Evolutionary conservation across 1,140 invertebrate genomes (phyloP).

Genomic region (Cydia strobilella): DNA sequence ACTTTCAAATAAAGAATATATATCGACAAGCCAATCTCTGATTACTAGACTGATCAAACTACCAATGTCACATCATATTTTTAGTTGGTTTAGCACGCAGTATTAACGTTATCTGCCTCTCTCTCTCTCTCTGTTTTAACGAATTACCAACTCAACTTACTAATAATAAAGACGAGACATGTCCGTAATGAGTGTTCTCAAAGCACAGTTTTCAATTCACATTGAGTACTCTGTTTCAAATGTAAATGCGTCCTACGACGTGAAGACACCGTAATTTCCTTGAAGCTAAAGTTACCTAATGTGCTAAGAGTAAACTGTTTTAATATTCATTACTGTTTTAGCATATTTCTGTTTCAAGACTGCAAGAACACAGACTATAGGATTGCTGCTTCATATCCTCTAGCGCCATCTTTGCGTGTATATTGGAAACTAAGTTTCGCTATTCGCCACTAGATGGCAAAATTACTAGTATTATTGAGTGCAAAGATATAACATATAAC

Average conservation of each 20-base stretch:
- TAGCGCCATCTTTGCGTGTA: conserved; percentile 45
- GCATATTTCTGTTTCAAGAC: conserved; percentile 6
- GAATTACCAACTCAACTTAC: too few species aligned
- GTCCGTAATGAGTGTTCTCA: conserved; percentile 28
- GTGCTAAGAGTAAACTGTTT: conserved; percentile 42
- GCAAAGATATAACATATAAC: too few species aligned
- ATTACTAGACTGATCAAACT: too few species aligned
- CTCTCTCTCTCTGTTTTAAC: too few species aligned
- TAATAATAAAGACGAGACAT: neutral
- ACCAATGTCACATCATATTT: too few species aligned
- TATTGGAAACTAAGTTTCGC: conserved; percentile 1
- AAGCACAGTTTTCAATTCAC: conserved; percentile 39
- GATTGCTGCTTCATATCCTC: conserved; percentile 16
- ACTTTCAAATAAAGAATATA: too few species aligned
- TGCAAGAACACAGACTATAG: neutral
- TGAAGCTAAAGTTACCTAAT: conserved; percentile 39
- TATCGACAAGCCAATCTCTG: too few species aligned
- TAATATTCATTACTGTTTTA: conserved; percentile 53
- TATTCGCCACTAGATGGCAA: conserved; percentile 38
- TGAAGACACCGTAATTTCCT: conserved; percentile 45
- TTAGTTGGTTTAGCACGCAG: too few species aligned
- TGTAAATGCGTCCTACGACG: conserved; percentile 50
- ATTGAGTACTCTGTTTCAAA: conserved; percentile 53
- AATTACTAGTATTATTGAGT: neutral
- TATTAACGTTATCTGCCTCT: too few species aligned